Evolutionary conservation across 2,888 invertebrate genomes (phyloP).

Genomic region (Leucoma salicis): DNA sequence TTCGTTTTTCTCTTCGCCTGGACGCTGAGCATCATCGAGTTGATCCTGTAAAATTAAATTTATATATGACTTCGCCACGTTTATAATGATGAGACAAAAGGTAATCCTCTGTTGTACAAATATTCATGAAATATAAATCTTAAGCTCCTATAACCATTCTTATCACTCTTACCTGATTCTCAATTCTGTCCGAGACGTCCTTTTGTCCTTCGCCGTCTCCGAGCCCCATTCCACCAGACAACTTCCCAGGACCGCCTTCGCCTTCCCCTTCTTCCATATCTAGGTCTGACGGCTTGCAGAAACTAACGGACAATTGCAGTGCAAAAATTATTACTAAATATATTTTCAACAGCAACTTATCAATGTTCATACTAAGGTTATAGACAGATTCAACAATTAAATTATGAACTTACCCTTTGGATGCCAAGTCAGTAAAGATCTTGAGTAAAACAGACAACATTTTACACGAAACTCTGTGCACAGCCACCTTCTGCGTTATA

Average conservation of each 20-base stretch:
- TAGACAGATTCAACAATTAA: not conserved
- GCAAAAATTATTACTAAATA: not conserved
- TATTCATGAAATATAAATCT: too few species aligned
- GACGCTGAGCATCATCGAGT: slow-evolving; percentile 91
- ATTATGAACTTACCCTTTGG: slow-evolving; percentile 81
- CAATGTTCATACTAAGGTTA: too few species aligned
- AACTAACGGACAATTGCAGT: slow-evolving; percentile 85
- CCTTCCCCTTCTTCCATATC: slow-evolving; percentile 89
- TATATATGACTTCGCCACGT: too few species aligned
- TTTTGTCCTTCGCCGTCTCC: slow-evolving; percentile 96
- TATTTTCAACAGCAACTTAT: too few species aligned
- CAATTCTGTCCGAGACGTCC: slow-evolving; percentile 97
- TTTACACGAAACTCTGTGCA: slow-evolving; percentile 91
- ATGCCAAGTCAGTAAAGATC: slow-evolving; percentile 91
- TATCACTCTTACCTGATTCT: slow-evolving; percentile 70
- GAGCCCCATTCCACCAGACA: slow-evolving; percentile 91
- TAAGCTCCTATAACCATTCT: not conserved
- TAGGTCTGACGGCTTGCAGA: slow-evolving; percentile 94
- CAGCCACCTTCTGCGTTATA: slow-evolving; percentile 88
- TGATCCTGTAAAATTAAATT: slow-evolving; percentile 86
- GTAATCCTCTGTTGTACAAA: too few species aligned
- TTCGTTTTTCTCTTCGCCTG: slow-evolving; percentile 89
- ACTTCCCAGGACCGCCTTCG: slow-evolving; percentile 81
- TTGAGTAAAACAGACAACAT: slow-evolving; percentile 91
- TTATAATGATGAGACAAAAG: too few species aligned